phyloP scores from a whole-genome alignment of 2,888 invertebrate genomes.

The Spatulosminthurus flaviceps region DNA sequence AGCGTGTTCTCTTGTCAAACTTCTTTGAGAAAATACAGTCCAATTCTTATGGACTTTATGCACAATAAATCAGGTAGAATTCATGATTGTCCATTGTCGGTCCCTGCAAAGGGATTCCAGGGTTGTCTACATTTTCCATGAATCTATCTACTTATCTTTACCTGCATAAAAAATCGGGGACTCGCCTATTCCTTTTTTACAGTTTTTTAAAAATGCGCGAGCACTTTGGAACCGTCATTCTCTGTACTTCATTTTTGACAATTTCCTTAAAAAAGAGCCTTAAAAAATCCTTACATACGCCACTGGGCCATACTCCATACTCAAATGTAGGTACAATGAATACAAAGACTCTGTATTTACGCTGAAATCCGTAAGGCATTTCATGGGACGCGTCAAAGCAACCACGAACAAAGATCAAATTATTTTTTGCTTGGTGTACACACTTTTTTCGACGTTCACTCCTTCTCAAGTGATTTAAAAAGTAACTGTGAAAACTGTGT shows the following conservation, averaged over 20 bases:
- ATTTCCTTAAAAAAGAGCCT: too few species aligned
- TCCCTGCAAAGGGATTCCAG: not conserved
- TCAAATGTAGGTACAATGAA: too few species aligned
- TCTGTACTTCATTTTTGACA: not conserved
- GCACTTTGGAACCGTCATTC: not conserved
- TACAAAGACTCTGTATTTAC: too few species aligned
- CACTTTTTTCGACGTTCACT: too few species aligned
- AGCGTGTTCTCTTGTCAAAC: conserved; percentile 29
- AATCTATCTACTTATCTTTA: not conserved
- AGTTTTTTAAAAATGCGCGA: not conserved
- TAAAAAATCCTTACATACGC: too few species aligned
- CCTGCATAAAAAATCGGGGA: not conserved
- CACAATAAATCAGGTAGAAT: conserved; percentile 13
- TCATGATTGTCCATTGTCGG: conserved; percentile 15
- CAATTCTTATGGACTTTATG: not conserved
- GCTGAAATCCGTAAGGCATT: too few species aligned
- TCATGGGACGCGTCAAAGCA: too few species aligned
- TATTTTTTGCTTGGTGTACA: too few species aligned
- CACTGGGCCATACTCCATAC: too few species aligned
- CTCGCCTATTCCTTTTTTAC: not conserved
- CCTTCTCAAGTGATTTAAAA: too few species aligned
- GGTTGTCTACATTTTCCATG: not conserved
- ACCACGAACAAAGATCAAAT: too few species aligned
- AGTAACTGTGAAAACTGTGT: too few species aligned
- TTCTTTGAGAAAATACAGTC: conserved; percentile 18